phyloP scores from a whole-genome alignment of 2,797 vertebrate genomes.

The Catostomus latipinnis region DNA sequence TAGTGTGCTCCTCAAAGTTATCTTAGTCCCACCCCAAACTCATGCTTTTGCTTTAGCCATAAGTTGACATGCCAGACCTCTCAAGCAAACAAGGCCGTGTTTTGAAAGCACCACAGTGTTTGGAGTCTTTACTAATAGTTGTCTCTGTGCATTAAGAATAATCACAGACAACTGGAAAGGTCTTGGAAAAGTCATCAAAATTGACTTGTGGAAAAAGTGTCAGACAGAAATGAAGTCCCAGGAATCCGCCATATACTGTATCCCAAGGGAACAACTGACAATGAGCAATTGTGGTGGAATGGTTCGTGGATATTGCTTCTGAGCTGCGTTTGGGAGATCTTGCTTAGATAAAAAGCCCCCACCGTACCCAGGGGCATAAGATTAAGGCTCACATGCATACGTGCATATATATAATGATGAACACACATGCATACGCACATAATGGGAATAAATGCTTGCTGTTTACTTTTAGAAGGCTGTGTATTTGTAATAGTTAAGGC shows the following conservation, averaged over 20 bases:
- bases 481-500: constrained; percentile 45
- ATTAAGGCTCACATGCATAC: constrained; percentile 54
- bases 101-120: too few relatives aligned
- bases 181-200: too few relatives aligned
- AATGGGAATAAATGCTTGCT: constrained; percentile 41
- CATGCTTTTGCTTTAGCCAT: too few relatives aligned
- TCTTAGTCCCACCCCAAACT: too few relatives aligned
- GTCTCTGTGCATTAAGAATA: too few relatives aligned
- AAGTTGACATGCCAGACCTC: too few relatives aligned
- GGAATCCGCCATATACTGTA: constrained; percentile 39
- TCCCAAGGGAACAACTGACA: constrained; percentile 65
- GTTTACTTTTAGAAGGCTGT: constrained; percentile 42
- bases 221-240: constrained; percentile 67
- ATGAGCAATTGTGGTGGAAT: constrained; percentile 76
- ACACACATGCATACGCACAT: constrained; percentile 52
- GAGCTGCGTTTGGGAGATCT: constrained; percentile 78
- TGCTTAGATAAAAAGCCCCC: constrained; percentile 75
- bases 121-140: too few relatives aligned
- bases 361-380: constrained; percentile 63
- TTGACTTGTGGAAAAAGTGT: too few relatives aligned
- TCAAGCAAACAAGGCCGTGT: too few relatives aligned
- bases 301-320: constrained; percentile 74
- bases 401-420: constrained; percentile 40
- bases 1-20: too few relatives aligned
- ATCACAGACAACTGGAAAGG: too few relatives aligned